phyloP scores from a whole-genome alignment of 2,113 vertebrate genomes.

The Dasypus novemcinctus region DNA sequence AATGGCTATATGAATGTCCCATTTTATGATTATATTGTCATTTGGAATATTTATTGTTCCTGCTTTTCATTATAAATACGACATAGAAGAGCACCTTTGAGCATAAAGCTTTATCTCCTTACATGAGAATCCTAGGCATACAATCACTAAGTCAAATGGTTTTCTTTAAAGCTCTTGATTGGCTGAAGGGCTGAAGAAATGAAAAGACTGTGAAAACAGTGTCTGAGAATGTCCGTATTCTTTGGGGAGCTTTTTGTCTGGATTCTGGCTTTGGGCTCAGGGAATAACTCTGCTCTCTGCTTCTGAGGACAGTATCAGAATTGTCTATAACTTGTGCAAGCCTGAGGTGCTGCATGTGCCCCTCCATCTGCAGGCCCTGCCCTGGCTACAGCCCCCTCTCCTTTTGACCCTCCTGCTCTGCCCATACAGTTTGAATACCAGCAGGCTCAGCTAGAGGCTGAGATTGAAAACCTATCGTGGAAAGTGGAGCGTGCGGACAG shows the following conservation, averaged over 20 bases:
- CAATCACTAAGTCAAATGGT: neutral
- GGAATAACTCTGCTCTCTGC: neutral
- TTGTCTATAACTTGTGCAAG: neutral
- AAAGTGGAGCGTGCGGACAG: conserved; percentile 98
- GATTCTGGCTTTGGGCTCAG: neutral
- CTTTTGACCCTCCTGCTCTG: conserved; percentile 62
- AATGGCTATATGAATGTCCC: neutral
- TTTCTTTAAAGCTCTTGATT: conserved; percentile 32
- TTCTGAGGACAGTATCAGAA: neutral
- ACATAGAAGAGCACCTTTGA: neutral
- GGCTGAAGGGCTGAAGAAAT: neutral
- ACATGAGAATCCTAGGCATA: neutral
- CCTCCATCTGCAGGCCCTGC: conserved; percentile 55
- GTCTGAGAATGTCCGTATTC: neutral
- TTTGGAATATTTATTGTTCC: neutral
- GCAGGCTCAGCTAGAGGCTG: conserved; percentile 98
- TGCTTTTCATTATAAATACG: neutral
- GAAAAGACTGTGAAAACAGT: neutral
- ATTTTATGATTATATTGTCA: neutral
- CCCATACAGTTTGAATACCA: conserved; percentile 95
- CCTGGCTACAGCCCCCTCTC: conserved; percentile 31
- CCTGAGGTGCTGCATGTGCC: conserved; percentile 52
- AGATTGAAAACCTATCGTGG: conserved; percentile 99
- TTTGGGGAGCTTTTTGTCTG: neutral
- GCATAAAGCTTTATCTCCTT: neutral